These are phyloP conservation scores for Drosophila kokeensis DNA, from an alignment of 2,888 invertebrate species.

Conservation along the genomic window DNA sequence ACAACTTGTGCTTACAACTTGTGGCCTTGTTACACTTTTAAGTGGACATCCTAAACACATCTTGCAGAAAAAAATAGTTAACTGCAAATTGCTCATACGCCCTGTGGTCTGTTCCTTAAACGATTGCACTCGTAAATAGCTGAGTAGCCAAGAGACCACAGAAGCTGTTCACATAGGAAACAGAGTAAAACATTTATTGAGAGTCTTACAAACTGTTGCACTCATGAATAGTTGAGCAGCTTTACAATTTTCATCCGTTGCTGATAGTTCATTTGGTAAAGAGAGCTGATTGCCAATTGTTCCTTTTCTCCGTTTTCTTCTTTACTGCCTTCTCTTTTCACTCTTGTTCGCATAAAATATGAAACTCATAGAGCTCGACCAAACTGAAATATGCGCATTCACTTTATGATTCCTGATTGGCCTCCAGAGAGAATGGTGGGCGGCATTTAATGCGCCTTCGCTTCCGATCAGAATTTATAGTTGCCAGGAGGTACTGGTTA, in stretches of 20 bases:
- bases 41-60: slow-evolving; percentile 33
- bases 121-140: slow-evolving; percentile 27
- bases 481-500: slow-evolving; percentile 18
- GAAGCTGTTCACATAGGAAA: neutral
- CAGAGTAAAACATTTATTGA: slow-evolving; percentile 28
- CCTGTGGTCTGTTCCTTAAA: slow-evolving; percentile 12
- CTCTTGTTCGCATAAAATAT: slow-evolving; percentile 68
- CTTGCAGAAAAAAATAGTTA: slow-evolving; percentile 32
- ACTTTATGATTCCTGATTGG: slow-evolving; percentile 71
- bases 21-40: slow-evolving; percentile 49
- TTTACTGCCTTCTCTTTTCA: slow-evolving; percentile 3
- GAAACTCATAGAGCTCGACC: slow-evolving; percentile 50
- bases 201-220: neutral
- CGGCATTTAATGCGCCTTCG: neutral
- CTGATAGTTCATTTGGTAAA: slow-evolving; percentile 14
- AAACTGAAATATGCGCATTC: slow-evolving; percentile 65
- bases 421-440: slow-evolving; percentile 35
- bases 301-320: slow-evolving; percentile 15
- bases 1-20: slow-evolving; percentile 32
- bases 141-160: slow-evolving; percentile 17
- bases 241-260: neutral
- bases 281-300: slow-evolving; percentile 25
- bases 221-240: neutral
- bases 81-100: slow-evolving; percentile 49
- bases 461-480: neutral